phyloP scores from a whole-genome alignment of 2,113 vertebrate species.

The Lepisosteus osseus region DNA sequence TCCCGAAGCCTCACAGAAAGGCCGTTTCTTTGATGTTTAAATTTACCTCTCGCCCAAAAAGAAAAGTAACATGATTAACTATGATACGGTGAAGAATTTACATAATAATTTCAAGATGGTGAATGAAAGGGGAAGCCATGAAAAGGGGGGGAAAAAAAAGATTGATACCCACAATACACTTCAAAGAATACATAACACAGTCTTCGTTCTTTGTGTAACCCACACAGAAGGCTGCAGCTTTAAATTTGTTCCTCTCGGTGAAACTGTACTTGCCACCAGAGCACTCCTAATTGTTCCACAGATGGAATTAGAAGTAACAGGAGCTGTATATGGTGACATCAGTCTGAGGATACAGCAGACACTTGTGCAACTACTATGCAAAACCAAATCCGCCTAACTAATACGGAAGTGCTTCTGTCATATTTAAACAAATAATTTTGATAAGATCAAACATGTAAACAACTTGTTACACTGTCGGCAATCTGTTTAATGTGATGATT shows the following conservation, averaged over 20 bases:
- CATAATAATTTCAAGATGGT: slow-evolving; percentile 55
- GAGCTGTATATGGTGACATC: slow-evolving; percentile 45
- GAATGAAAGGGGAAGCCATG: slow-evolving; percentile 9
- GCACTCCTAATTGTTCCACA: slow-evolving; percentile 33
- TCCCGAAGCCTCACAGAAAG: neutral
- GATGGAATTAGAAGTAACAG: slow-evolving; percentile 39
- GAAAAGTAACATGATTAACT: slow-evolving; percentile 46
- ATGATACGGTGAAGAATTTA: slow-evolving; percentile 49
- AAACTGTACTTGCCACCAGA: slow-evolving; percentile 48
- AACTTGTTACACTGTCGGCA: neutral
- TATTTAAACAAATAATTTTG: neutral
- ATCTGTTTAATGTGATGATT: neutral
- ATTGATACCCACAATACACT: slow-evolving; percentile 44
- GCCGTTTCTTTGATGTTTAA: slow-evolving; percentile 45
- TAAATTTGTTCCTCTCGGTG: slow-evolving; percentile 30
- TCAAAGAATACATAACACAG: slow-evolving; percentile 45
- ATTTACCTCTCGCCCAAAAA: slow-evolving; percentile 49
- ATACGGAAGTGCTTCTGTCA: no score
- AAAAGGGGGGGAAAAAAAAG: slow-evolving; percentile 21
- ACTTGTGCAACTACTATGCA: neutral
- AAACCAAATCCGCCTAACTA: no score
- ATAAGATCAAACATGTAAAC: neutral
- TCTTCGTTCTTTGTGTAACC: slow-evolving; percentile 30
- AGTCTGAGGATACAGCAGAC: no score
- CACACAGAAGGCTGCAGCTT: slow-evolving; percentile 37